Base-by-base conservation (phyloP, 30 jellyfish, hydroid and myxozoan genomes). In the Turritopsis rubra region DNA sequence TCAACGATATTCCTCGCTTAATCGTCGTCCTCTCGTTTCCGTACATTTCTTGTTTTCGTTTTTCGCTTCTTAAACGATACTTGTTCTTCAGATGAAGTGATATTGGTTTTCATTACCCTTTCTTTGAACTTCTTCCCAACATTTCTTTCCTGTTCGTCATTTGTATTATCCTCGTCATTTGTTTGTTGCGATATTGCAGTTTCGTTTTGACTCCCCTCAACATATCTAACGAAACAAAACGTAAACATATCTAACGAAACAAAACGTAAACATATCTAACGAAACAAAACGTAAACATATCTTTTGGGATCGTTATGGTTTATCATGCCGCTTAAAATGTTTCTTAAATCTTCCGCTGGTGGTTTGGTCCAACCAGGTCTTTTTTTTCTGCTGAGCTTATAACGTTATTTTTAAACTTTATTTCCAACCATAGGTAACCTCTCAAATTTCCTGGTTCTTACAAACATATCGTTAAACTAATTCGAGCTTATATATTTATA, bases 21-120 rank as follows among this genome's bases (percentile, higher is more conserved):
- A 21, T 85, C 97, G 30, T 85, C 96, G 28, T 85, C 93, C 54
- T 78, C 83, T 31, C 97, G 87, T 70, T 72, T 90, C 65, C 97
- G 80, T 19, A 85, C 85, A 53, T 72, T 90, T 22, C 95, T 73
- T 21, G 54, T 81, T 70, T 83, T 85, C 1, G 86, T 70, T 75
- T 90, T 90, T 54, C 97, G 68, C 76, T 90, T 90, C 75, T 90
- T 90, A 41, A 90, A 90, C 22, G 91, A 91, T 25, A 90, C 92
- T 41, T 77, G 86, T 86, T 80, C 95, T 18, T 76, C 86, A 16
- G 84, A 52, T 22, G 88, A 24, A 20, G 25, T 26, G 29, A 52
- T 28, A 66, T 54, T 25, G n/a, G 97, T 73, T 73, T 85, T 86
- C 21, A 81, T 66, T 18, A 60, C 53, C 68, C 81, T 90, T 82